Conservation (phyloP, 2,797 vertebrate species). For the Malacoraja senta region DNA sequence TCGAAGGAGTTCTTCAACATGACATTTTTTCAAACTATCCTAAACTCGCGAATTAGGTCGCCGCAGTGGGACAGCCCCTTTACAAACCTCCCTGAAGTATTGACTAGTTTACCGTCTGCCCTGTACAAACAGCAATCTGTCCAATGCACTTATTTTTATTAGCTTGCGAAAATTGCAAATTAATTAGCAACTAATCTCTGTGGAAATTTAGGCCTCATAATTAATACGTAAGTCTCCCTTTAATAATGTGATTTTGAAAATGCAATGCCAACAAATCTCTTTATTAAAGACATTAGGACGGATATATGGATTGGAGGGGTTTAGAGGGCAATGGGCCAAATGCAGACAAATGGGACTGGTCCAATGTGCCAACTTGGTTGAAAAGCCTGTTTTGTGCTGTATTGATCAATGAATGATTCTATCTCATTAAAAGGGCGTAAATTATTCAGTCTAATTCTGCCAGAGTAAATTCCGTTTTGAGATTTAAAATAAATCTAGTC, state of each 20-base stretch:
- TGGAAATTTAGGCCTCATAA: background rate
- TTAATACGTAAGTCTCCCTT: background rate
- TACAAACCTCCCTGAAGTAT: background rate
- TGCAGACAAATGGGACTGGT: background rate
- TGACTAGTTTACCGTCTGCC: background rate
- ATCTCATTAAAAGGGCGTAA: background rate
- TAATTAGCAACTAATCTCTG: background rate
- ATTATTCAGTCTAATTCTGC: background rate
- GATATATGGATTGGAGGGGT: too few relatives aligned
- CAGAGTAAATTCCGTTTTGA: background rate
- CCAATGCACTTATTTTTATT: background rate
- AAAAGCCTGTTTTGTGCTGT: too few relatives aligned
- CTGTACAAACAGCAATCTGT: background rate
- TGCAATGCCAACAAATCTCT: background rate
- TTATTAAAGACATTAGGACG: too few relatives aligned
- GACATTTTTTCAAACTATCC: too few relatives aligned
- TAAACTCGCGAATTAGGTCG: too few relatives aligned
- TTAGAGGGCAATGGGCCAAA: too few relatives aligned
- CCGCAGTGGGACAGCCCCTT: too few relatives aligned
- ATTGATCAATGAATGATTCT: too few relatives aligned
- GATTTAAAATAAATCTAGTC: background rate
- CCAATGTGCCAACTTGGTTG: too few relatives aligned
- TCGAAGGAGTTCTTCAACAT: too few relatives aligned
- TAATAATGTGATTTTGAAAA: background rate
- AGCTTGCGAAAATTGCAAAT: background rate